Conservation (phyloP, 2,113 vertebrate species). For the Podarcis muralis region DNA sequence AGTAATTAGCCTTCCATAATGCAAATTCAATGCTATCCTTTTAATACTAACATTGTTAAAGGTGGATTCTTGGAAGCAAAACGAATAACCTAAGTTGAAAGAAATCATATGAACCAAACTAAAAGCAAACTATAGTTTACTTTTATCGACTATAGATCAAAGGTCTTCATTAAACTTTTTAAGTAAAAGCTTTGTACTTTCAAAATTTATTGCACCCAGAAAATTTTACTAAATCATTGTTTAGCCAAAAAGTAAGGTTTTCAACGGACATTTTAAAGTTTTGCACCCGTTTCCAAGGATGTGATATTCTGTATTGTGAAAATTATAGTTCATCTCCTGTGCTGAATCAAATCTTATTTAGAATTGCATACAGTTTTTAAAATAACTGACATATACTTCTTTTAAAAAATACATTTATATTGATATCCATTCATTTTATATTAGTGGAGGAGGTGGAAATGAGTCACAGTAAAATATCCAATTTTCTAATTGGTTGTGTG, state of each 20-base stretch:
- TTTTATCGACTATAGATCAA: neutral
- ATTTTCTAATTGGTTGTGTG: neutral
- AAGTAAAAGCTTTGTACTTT: neutral
- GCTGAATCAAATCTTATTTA: neutral
- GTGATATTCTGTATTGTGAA: neutral
- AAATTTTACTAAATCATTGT: neutral
- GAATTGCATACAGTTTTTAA: neutral
- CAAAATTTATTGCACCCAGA: neutral
- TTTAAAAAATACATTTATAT: neutral
- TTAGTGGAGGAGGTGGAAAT: neutral
- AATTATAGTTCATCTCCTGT: neutral
- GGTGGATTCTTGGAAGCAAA: neutral
- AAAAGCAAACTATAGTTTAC: neutral
- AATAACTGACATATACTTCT: neutral
- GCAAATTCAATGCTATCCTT: neutral
- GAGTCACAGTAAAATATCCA: neutral
- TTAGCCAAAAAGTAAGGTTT: neutral
- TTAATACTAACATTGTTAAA: neutral
- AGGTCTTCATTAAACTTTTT: neutral
- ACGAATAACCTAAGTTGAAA: neutral
- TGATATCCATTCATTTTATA: neutral
- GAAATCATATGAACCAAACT: neutral
- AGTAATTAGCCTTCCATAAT: neutral
- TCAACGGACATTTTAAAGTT: neutral
- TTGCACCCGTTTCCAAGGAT: neutral